phyloP scores from a whole-genome alignment of 2,797 vertebrate genomes.

The Eidolon dupreanum region DNA sequence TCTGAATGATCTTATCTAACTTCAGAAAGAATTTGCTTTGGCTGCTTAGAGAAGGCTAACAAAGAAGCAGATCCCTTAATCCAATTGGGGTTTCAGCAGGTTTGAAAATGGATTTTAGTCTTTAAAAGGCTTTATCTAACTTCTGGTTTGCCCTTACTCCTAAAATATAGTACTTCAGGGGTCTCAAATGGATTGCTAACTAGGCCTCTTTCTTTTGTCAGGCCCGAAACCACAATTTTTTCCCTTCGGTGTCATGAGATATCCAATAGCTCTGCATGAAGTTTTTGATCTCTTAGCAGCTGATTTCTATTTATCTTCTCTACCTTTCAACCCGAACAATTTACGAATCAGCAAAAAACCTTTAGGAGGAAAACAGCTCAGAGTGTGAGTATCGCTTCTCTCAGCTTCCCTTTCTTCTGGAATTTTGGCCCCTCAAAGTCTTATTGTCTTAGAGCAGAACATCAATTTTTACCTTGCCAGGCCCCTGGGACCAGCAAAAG shows the following conservation, averaged over 20 bases:
- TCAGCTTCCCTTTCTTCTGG: not conserved
- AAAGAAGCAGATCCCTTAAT: not conserved
- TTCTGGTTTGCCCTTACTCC: not conserved
- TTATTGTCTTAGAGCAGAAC: not conserved
- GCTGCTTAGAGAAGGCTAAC: not conserved
- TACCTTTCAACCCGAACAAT: not conserved
- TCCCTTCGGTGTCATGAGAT: not conserved
- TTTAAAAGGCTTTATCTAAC: not conserved
- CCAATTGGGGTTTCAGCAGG: not conserved
- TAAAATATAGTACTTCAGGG: not conserved
- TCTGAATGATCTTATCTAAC: not conserved
- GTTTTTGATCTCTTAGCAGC: not conserved
- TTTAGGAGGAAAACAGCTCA: not conserved
- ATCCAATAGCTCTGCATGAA: not conserved
- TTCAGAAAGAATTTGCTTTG: not conserved
- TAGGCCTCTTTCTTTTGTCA: not conserved
- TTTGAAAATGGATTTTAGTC: not conserved
- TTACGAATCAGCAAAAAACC: not conserved
- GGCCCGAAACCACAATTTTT: not conserved
- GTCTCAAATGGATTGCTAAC: not conserved
- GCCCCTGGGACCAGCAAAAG: too few species aligned
- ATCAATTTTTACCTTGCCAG: too few species aligned
- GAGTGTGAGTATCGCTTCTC: not conserved
- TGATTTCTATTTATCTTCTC: not conserved
- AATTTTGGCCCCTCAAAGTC: not conserved